These are phyloP conservation scores for Orientallactaga bullata DNA, from an alignment of 2,113 vertebrate genomes.

Conservation along the genomic window DNA sequence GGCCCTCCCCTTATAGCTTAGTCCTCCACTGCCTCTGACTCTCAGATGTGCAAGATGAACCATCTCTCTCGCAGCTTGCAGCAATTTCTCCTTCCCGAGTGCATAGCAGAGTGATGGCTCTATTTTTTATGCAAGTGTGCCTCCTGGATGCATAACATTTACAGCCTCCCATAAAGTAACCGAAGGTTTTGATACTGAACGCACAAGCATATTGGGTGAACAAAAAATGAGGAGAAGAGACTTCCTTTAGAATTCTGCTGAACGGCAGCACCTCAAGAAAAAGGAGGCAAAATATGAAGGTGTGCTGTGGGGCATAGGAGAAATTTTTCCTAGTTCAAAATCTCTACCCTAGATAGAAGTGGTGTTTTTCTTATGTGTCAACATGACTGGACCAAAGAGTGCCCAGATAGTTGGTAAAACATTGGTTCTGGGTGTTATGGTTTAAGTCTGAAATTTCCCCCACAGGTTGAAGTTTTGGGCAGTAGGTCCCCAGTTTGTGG, in stretches of 20 bases:
- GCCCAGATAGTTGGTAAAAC: neutral
- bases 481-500: neutral
- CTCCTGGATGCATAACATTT: constrained; percentile 76
- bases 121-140: constrained; percentile 80
- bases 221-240: constrained; percentile 40
- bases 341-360: neutral
- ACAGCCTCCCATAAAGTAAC: constrained; percentile 75
- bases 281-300: neutral
- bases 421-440: neutral
- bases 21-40: constrained; percentile 56
- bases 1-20: constrained; percentile 68
- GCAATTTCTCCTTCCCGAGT: constrained; percentile 77
- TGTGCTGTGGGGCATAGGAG: neutral
- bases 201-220: constrained; percentile 67
- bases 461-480: neutral
- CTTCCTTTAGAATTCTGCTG: constrained; percentile 49
- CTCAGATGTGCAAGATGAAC: constrained; percentile 67
- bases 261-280: neutral
- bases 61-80: constrained; percentile 78
- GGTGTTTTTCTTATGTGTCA: neutral
- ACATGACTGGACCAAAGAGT: neutral
- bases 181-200: constrained; percentile 59
- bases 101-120: constrained; percentile 67
- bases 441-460: neutral
- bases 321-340: constrained; percentile 35